phyloP scores from a whole-genome alignment of 1,140 invertebrate species.

The Sipha flava region DNA sequence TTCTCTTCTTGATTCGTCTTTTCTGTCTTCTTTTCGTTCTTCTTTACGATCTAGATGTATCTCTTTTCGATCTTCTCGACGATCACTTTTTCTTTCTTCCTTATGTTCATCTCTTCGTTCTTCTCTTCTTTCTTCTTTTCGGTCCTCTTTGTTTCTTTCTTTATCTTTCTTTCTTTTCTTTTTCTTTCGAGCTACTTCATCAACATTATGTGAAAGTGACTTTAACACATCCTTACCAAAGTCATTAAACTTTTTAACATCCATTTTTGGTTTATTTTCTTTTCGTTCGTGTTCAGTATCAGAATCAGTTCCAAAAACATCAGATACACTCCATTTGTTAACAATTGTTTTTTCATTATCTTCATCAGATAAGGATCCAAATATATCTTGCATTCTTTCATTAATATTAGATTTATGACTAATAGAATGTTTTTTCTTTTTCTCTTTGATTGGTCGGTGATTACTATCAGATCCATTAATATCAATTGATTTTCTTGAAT shows the following conservation, averaged over 20 bases:
- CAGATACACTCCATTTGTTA: slow-evolving; percentile 41
- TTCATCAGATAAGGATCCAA: slow-evolving; percentile 74
- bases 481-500: slow-evolving; percentile 45
- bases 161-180: slow-evolving; percentile 35
- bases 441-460: slow-evolving; percentile 6
- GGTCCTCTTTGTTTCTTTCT: slow-evolving; percentile 27
- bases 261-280: slow-evolving; percentile 28
- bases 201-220: slow-evolving; percentile 20
- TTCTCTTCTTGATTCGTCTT: background rate
- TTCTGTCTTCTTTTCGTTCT: background rate
- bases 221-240: slow-evolving; percentile 22
- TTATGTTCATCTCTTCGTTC: slow-evolving; percentile 7
- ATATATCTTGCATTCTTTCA: slow-evolving; percentile 77
- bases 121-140: slow-evolving; percentile 13
- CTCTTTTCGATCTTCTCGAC: background rate
- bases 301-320: slow-evolving; percentile 44
- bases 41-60: background rate
- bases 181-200: slow-evolving; percentile 34
- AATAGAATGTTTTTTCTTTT: slow-evolving; percentile 37
- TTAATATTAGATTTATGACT: slow-evolving; percentile 44
- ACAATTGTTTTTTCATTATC: slow-evolving; percentile 32
- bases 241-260: slow-evolving; percentile 9
- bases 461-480: slow-evolving; percentile 14
- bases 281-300: slow-evolving; percentile 38
- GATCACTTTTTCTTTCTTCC: background rate